Evolutionary conservation across 2,888 invertebrate genomes (phyloP), one percentile per base, ranked within the genome.

Genomic region (Drosophila kambysellisi): DNA sequence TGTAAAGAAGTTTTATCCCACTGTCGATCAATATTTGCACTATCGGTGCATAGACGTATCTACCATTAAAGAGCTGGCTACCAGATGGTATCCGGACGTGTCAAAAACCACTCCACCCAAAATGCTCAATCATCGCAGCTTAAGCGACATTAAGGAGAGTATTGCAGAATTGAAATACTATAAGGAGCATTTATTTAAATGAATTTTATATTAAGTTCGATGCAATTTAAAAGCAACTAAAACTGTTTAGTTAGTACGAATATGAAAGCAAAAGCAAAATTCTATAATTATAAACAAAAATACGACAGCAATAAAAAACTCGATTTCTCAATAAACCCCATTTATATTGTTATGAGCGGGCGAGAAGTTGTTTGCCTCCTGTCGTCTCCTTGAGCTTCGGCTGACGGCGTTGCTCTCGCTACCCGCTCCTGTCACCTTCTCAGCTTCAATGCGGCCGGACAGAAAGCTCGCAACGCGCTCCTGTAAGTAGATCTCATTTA

Each of bases 11-110:
- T 95, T 96, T 91, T 97, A 99, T 97, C 98, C 94, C 82, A 12
- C 12, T 51, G 93, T 99, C 8, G 92, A 96, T 90, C 91, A 95
- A 1, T 97, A 98, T 92, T 93, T 99, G 78, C 98, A 99, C 92
- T 98, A 99, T 93, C 95, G 99, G 84, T 96, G 98, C 52, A 95
- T 99, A 75, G 99, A 99, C 94, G 98, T 99, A 3, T 97, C 97
- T 41, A 95, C 97, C 0, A 93, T 99, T 25, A 99, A 98, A 92
- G 98, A 99, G 93, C 92, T 99, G 61, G 95, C 94, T 15, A 95
- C 94, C 78, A 93, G 97, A 20, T 99, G 99, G 98, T 95, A 96
- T 92, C 95, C 95, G 4, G 93, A 94, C 25, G 92, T 95, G 12
- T 95, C 93, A 82, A 92, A 94, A 17, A 90, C 88, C n/a, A 93